Conservation (phyloP, 2,888 invertebrate species). For the Sycophila texana region DNA sequence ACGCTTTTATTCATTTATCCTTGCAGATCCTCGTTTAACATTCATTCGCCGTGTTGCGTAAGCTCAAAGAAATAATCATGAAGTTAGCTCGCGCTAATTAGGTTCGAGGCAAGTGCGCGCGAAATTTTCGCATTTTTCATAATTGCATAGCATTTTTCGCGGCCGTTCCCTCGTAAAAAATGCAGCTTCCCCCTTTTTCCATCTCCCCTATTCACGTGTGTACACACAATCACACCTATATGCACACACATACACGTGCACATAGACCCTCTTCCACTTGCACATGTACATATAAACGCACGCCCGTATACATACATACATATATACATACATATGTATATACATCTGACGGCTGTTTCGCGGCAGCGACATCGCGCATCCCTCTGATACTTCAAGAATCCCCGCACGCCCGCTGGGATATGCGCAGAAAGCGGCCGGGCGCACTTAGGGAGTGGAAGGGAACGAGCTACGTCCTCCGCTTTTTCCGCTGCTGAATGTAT, state of each 20-base stretch:
- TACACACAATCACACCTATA: too few relatives aligned
- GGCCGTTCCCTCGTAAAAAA: constrained; percentile 1
- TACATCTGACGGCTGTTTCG: not conserved
- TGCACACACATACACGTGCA: too few relatives aligned
- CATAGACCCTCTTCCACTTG: too few relatives aligned
- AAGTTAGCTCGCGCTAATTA: constrained; percentile 25
- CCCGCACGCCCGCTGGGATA: not conserved
- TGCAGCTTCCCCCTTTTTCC: constrained; percentile 1
- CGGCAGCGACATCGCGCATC: constrained; percentile 19
- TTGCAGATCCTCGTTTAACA: too few relatives aligned
- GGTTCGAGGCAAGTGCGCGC: not conserved
- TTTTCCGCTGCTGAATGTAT: constrained; percentile 5
- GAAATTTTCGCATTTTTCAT: constrained; percentile 26
- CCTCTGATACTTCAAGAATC: constrained; percentile 38
- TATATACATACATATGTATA: too few relatives aligned
- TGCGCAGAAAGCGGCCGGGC: constrained; percentile 26
- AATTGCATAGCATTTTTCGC: constrained; percentile 15
- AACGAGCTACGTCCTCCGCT: not conserved
- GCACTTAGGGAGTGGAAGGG: constrained; percentile 16
- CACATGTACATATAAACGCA: too few relatives aligned
- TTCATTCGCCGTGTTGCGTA: not conserved
- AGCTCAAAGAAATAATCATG: constrained; percentile 2
- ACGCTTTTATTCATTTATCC: too few relatives aligned
- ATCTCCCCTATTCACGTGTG: too few relatives aligned
- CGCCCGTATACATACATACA: too few relatives aligned